phyloP scores from a whole-genome alignment of 1,140 invertebrate genomes.

The Drosophila tsacasi region DNA sequence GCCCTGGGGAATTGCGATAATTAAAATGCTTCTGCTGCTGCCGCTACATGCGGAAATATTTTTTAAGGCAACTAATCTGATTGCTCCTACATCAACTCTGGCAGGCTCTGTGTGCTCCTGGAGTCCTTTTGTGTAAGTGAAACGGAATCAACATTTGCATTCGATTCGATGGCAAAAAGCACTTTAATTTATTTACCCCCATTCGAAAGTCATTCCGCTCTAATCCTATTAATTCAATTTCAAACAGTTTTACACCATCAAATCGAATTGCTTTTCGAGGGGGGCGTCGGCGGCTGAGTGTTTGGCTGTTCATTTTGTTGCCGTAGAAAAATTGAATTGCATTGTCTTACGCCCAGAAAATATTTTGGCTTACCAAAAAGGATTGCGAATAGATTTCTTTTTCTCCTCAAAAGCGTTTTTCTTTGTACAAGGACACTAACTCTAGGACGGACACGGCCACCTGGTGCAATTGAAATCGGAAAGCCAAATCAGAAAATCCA shows the following conservation, averaged over 20 bases:
- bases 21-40: constrained; percentile 67
- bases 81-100: constrained; percentile 76
- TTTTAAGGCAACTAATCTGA: constrained; percentile 78
- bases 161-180: constrained; percentile 79
- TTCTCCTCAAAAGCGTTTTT: constrained; percentile 23
- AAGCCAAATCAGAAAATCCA: constrained; percentile 38
- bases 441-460: neutral
- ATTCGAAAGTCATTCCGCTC: constrained; percentile 64
- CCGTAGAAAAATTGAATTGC: constrained; percentile 56
- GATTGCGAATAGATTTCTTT: constrained; percentile 34
- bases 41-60: constrained; percentile 78
- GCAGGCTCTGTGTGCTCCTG: constrained; percentile 16
- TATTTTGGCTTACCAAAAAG: constrained; percentile 65
- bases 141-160: constrained; percentile 77
- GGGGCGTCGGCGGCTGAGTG: neutral
- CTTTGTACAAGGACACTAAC: constrained; percentile 9
- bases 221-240: constrained; percentile 81
- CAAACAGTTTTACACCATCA: constrained; percentile 53
- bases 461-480: constrained; percentile 64
- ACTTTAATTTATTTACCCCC: constrained; percentile 79
- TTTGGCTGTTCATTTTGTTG: constrained; percentile 69
- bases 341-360: constrained; percentile 71
- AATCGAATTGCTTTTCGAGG: constrained; percentile 50
- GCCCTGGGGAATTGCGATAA: constrained; percentile 78
- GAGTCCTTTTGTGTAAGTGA: constrained; percentile 20